Evolutionary conservation across 2,113 vertebrate genomes (phyloP), one percentile per base, ranked within the genome.

Genomic region (Percopsis transmontana): DNA sequence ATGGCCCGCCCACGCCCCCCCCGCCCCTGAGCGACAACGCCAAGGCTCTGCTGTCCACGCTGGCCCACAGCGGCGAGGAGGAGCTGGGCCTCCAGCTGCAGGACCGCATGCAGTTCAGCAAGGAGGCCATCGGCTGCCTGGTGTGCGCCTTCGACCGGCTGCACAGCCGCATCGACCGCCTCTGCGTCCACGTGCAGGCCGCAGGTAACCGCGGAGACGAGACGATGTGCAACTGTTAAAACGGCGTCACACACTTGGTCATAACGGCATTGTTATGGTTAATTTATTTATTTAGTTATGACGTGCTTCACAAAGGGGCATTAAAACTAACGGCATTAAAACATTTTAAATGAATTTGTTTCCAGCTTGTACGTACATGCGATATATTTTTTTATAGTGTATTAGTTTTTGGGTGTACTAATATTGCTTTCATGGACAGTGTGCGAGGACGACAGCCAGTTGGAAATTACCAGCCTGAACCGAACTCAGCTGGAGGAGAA

Each of bases 21-120:
- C 83, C 87, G 0, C 77, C n/a, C 27, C 27, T 96, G 5, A 94
- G 92, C 14, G 95, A 94, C 63, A 91, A 92, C 3, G 92, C 94
- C 2, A 90, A 96, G 61, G 91, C 89, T 19, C 95, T 97, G 70
- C 84, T 97, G 76, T 82, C 92, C 0, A 92, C 91, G 0, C 81
- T 97, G 84, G 94, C 94, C 52, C 92, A 94, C 79, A 95, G 95
- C 88, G 94, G 92, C 9, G 93, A 90, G 7, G 96, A 97, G 77
- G 96, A 97, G 70, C 91, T 95, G 10, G 90, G 92, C 47, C 87
- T 96, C 41, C 92, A 94, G 68, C 92, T 97, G 15, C 94, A 95
- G 55, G 94, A 94, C 42, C 91, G 93, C 14, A 95, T 96, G 94
- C 93, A 94, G 47, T 96, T 96, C 84, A 96, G 95, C 87, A 97